Conservation (phyloP, 2,113 vertebrate species). For the Sander vitreus region DNA sequence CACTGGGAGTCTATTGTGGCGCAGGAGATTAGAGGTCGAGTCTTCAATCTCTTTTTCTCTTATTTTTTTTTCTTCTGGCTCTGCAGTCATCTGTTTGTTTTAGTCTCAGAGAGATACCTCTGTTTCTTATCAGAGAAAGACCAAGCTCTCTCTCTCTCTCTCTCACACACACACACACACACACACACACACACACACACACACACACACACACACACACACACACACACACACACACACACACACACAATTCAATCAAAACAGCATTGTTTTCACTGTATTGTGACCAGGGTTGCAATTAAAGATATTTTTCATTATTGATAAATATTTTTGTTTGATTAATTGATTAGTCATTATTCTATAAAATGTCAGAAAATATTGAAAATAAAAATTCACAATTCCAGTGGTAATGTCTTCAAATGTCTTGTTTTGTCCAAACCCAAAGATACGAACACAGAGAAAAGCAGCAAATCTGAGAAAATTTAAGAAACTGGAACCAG, state of each 20-base stretch:
- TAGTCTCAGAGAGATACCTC: slow-evolving; percentile 8
- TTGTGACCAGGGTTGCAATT: neutral
- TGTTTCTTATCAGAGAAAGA: neutral
- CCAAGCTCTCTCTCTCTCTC: neutral
- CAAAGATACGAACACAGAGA: neutral
- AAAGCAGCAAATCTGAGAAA: neutral
- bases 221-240: neutral
- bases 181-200: too few relatives aligned
- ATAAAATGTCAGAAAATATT: neutral
- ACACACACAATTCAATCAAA: neutral
- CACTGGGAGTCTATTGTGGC: slow-evolving; percentile 36
- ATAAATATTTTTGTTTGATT: neutral
- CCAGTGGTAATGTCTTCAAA: neutral
- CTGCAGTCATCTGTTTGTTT: neutral
- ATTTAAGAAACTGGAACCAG: neutral
- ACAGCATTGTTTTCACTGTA: neutral
- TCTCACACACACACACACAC: too few relatives aligned
- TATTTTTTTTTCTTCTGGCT: neutral
- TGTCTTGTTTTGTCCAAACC: neutral
- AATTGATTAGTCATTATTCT: neutral
- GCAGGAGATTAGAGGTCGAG: slow-evolving; percentile 41
- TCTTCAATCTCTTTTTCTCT: slow-evolving; percentile 24
- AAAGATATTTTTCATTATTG: neutral
- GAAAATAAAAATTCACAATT: neutral
- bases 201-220: too few relatives aligned